Conservation (phyloP, 2,113 vertebrate species). For the Hydropotes inermis region DNA sequence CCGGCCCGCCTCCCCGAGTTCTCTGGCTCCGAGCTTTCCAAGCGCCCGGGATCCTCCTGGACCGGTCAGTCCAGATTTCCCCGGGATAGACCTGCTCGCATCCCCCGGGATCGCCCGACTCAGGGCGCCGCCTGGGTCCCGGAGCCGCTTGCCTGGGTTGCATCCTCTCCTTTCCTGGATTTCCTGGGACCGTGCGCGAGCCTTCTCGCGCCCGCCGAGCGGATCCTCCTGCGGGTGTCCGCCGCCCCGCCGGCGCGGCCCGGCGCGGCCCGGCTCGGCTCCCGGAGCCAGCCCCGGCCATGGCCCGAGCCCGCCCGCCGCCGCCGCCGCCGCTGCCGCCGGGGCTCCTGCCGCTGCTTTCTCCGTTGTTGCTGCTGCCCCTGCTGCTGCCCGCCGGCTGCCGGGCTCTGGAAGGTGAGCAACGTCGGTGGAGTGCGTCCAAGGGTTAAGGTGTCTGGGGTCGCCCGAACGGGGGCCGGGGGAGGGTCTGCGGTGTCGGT, state of each 20-base stretch:
- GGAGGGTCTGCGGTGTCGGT: not conserved
- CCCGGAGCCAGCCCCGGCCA: constrained; percentile 54
- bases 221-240: not conserved
- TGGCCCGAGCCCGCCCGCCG: constrained; percentile 75
- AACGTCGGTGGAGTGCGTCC: constrained; percentile 31
- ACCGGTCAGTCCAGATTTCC: constrained; percentile 71
- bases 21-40: not conserved
- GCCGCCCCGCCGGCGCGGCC: constrained; percentile 46
- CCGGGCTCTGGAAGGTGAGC: constrained; percentile 83
- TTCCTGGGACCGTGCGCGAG: constrained; percentile 5
- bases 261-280: constrained; percentile 58
- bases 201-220: not conserved
- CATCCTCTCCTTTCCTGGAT: not conserved
- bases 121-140: not conserved
- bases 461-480: not conserved
- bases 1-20: not conserved
- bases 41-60: constrained; percentile 25
- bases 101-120: constrained; percentile 4
- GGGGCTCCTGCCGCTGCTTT: constrained; percentile 38
- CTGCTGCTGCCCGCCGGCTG: constrained; percentile 76
- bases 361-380: constrained; percentile 55
- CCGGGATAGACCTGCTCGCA: constrained; percentile 37
- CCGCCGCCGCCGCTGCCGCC: constrained; percentile 65
- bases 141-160: not conserved
- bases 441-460: not conserved